A percentile compares a stretch with the other conserved stretches of the same genome.
Evolutionary conservation across 2,888 invertebrate genomes (phyloP).

Genomic region (Metopia argyrocephala): DNA sequence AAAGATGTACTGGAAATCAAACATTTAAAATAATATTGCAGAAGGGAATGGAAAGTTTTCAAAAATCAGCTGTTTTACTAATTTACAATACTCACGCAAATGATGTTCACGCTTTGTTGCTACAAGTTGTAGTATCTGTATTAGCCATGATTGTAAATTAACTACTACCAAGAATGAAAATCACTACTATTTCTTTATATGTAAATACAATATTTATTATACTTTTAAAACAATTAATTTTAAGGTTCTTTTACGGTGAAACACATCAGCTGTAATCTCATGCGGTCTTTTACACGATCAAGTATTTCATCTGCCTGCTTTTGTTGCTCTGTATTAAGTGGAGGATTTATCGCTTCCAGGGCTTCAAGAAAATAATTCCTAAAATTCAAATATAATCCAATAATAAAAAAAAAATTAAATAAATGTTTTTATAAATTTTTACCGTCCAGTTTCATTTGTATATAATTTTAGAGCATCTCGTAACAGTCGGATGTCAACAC

Average conservation of each 20-base stretch:
- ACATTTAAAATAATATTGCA: no score
- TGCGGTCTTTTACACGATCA: conserved; percentile 82
- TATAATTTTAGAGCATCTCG: conserved; percentile 83
- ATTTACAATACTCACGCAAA: no score
- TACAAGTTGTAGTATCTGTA: no score
- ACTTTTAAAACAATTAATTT: conserved; percentile 7
- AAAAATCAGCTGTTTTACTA: no score
- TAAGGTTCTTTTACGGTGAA: conserved; percentile 78
- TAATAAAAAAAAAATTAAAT: background rate
- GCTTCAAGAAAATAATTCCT: conserved; percentile 91
- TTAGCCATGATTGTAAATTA: no score
- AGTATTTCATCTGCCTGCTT: conserved; percentile 83
- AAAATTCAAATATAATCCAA: conserved; percentile 37
- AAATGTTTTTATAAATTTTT: conserved; percentile 67
- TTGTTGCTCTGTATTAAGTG: conserved; percentile 82
- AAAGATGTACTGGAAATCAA: no score
- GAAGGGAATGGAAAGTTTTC: no score
- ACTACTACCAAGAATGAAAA: no score
- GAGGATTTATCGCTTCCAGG: conserved; percentile 85
- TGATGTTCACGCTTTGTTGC: no score
- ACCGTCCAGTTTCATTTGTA: conserved; percentile 84
- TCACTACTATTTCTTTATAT: no score
- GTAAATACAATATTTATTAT: background rate
- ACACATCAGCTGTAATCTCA: conserved; percentile 85
- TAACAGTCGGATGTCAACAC: conserved; percentile 86